phyloP scores from a whole-genome alignment of 2,113 vertebrate genomes.

The Coptodon bakossiorum region DNA sequence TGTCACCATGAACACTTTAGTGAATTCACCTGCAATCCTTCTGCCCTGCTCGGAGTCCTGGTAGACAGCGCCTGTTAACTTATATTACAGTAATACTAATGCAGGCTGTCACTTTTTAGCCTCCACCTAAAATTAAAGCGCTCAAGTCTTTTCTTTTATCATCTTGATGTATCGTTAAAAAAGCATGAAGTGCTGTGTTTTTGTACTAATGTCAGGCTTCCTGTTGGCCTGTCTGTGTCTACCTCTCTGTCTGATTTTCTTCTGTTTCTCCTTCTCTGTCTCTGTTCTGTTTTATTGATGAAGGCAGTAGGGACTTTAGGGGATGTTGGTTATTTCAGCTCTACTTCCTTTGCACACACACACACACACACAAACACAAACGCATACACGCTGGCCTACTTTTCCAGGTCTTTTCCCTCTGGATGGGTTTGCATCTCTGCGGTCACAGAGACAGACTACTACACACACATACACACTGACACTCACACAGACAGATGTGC shows the following conservation, averaged over 20 bases:
- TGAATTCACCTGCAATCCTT: background rate
- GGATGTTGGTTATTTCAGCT: constrained; percentile 66
- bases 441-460: constrained; percentile 34
- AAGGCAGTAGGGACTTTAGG: constrained; percentile 55
- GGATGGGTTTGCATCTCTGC: constrained; percentile 32
- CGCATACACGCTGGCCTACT: constrained; percentile 45
- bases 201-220: background rate
- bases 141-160: background rate
- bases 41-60: background rate
- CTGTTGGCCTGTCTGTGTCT: background rate
- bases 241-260: background rate
- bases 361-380: background rate
- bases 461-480: background rate
- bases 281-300: constrained; percentile 68
- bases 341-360: constrained; percentile 43
- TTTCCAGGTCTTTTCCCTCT: constrained; percentile 51
- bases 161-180: background rate
- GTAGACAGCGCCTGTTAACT: background rate
- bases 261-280: constrained; percentile 6
- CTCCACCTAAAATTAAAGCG: background rate
- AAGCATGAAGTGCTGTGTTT: background rate
- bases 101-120: background rate
- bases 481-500: constrained; percentile 9
- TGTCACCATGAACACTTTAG: background rate
- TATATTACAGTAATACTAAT: background rate